Conservation (phyloP, 2,888 invertebrate genomes). For the Ennomos erosarius region DNA sequence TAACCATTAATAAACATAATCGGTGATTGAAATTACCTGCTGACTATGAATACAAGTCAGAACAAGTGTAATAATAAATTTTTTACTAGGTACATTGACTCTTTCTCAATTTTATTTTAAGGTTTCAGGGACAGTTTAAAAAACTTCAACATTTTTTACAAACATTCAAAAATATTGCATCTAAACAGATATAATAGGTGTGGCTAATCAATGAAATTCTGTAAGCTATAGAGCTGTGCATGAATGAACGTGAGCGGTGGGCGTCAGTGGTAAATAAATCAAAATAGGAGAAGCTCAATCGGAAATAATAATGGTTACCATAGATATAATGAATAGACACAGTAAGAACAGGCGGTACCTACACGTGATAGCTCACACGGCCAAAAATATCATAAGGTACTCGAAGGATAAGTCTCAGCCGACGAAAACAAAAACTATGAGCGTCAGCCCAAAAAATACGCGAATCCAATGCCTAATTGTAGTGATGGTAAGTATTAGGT, state of each 20-base stretch:
- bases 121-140: too few relatives aligned
- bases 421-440: not conserved
- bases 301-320: conserved; percentile 19
- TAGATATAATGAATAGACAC: conserved; percentile 17
- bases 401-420: not conserved
- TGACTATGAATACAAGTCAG: not conserved
- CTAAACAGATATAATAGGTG: too few relatives aligned
- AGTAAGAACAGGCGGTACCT: not conserved
- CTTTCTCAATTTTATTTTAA: too few relatives aligned
- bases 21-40: conserved; percentile 14
- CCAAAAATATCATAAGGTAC: not conserved
- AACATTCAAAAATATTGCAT: too few relatives aligned
- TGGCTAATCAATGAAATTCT: conserved; percentile 14
- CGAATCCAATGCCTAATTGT: too few relatives aligned
- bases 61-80: too few relatives aligned
- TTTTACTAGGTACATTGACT: too few relatives aligned
- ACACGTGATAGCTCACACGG: conserved; percentile 2
- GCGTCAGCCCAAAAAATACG: too few relatives aligned
- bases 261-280: conserved; percentile 26
- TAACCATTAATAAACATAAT: conserved; percentile 11
- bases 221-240: conserved; percentile 5
- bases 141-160: too few relatives aligned
- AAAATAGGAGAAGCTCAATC: conserved; percentile 13
- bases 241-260: conserved; percentile 27
- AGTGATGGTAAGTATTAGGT: too few relatives aligned